Evolutionary conservation across 2,797 vertebrate genomes (phyloP), one percentile per base, ranked within the genome.

Genomic region (Pogonophryne albipinna): DNA sequence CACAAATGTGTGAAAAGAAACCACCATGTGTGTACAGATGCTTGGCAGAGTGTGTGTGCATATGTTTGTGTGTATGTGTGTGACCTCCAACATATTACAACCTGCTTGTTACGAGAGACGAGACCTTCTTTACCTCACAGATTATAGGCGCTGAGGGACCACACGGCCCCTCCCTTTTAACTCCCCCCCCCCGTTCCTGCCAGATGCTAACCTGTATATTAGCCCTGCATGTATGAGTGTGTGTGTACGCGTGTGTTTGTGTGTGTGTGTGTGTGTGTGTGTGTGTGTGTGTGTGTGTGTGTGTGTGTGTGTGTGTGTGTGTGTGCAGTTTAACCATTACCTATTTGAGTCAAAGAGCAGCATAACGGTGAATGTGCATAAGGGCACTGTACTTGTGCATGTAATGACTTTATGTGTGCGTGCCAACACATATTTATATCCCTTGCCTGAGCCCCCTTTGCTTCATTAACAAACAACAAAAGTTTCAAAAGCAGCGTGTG

Each of bases 401-500:
- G 79, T 72, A 79, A 82, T 65, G 49, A 63, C 87, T 85, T 84
- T 77, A 83, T 87, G 88, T 85, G 78, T 82, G 85, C 84, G 74
- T 91, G 91, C 76, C 85, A 80, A 66, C 74, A 78, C 84, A 83
- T 87, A 89, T 87, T 93, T 93, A 92, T 80, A 91, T 79, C 89
- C 80, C 75, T 88, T 14, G 53, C 76, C 91, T 80, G 74, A 76
- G 80, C 76, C 73, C 71, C 85, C 50, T 79, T 80, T 83, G 91
- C 87, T 89, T 88, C 89, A 94, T 92, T 94, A 88, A 79, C 78
- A 70, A 92, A 92, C 90, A 93, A 93, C 90, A 94, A 90, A 92
- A 86, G 87, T 77, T 88, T 87, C 38, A 19, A 85, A 71, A 90
- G 82, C 74, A 85, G 78, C 52, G 52, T 80, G 83, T 83, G 80